Percentiles rank a stretch among this genome's conserved stretches.
Evolutionary conservation across 1,140 invertebrate genomes (phyloP).

Genomic region (Charaxes varanes): DNA sequence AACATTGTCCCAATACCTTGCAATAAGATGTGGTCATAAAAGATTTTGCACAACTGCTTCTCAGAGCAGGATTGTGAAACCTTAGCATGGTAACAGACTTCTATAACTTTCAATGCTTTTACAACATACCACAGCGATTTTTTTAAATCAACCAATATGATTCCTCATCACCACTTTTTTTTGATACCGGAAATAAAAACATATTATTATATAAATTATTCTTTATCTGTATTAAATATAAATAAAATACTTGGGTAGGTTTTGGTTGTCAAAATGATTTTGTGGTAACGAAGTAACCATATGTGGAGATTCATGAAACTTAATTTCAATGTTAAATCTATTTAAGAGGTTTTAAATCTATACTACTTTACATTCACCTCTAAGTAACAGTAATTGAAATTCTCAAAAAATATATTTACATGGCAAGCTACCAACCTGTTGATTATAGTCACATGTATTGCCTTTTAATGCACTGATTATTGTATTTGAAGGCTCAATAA

Average conservation of each 20-base stretch:
- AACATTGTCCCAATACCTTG: slow-evolving; percentile 41
- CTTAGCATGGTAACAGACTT: slow-evolving; percentile 29
- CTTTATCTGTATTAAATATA: slow-evolving; percentile 5
- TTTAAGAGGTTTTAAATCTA: background rate
- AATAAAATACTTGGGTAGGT: too few relatives aligned
- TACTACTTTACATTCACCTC: too few relatives aligned
- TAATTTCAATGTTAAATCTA: background rate
- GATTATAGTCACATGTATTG: slow-evolving; percentile 36
- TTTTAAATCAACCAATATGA: slow-evolving; percentile 36
- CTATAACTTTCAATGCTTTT: slow-evolving; percentile 42
- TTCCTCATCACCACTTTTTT: slow-evolving; percentile 57
- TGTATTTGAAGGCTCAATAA: slow-evolving; percentile 28
- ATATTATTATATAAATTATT: too few relatives aligned
- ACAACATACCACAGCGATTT: slow-evolving; percentile 45
- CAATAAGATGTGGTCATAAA: slow-evolving; percentile 55
- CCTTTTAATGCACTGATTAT: slow-evolving; percentile 32
- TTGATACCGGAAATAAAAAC: slow-evolving; percentile 46
- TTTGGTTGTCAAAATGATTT: background rate
- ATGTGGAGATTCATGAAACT: slow-evolving; percentile 44
- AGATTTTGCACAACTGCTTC: slow-evolving; percentile 43
- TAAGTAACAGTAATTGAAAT: too few relatives aligned
- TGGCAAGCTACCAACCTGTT: slow-evolving; percentile 54
- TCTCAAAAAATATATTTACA: too few relatives aligned
- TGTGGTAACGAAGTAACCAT: slow-evolving; percentile 57
- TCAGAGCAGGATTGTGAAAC: slow-evolving; percentile 37